Evolutionary conservation across 1,140 invertebrate species (phyloP), one percentile per base, ranked within the genome.

Genomic region (Steinernema khuongi): DNA sequence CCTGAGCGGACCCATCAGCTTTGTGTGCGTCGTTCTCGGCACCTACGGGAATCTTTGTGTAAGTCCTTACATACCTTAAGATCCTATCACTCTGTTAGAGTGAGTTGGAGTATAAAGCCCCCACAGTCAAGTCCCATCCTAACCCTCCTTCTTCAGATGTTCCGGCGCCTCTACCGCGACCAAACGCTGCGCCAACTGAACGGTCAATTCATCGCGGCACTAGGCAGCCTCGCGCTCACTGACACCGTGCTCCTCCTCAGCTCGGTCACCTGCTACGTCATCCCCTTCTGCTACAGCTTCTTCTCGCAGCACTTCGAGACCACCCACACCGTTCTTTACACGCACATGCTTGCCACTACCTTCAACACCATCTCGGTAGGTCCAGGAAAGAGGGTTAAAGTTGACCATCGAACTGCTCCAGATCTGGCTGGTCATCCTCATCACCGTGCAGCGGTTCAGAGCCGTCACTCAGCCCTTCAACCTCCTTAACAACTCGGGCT

Each of bases 211-310:
- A 60, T 60, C 50, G 50, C 50, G 4, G 11, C 50, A 4, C 22
- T 60, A 7, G 50, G 50, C 19, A 60, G 50, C 50, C 19, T 60
- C 14, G 50, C 50, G 4, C 50, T 60, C 50, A 60, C 50, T 7
- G 50, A 60, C 26, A 60, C 50, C 14, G 50, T 60, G 26, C 50
- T 60, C 50, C 19, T 60, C 7, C 11, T 60, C 7, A 60, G 50
- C 50, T 14, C 7, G 14, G 50, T 60, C 22, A 26, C 26, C 11
- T 60, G 50, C 50, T 60, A 60, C 50, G 50, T 60, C 22, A 60
- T 60, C 22, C 50, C 50, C 19, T 60, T 60, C 50, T 60, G 50
- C 50, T 60, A 60, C 50, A 60, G 50, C 50, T 60, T 60, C 50
- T 60, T 60, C 19, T 60, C 50, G 11, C 4, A n/a, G 26, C 50